Evolutionary conservation across 2,113 vertebrate species (phyloP).

Genomic region (Gobio gobio): DNA sequence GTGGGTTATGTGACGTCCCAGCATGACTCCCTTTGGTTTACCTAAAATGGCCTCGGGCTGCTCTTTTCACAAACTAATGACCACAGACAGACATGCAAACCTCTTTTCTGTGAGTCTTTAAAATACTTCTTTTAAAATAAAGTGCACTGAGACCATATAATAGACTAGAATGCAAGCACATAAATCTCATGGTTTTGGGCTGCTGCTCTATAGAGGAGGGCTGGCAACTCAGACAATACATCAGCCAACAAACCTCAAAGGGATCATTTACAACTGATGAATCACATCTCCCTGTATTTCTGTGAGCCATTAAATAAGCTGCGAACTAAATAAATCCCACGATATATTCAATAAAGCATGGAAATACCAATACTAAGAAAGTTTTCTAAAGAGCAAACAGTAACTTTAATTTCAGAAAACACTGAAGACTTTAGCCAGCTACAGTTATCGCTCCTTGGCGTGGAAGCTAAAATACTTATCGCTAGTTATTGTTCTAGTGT

Average conservation of each 20-base stretch:
- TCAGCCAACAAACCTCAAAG: neutral
- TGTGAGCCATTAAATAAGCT: constrained; percentile 7
- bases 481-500: neutral
- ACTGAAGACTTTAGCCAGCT: neutral
- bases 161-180: neutral
- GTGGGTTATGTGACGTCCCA: constrained; percentile 12
- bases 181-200: constrained; percentile 37
- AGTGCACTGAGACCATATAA: neutral
- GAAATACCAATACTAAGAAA: neutral
- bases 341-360: neutral
- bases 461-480: too few species aligned
- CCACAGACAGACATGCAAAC: neutral
- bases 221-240: constrained; percentile 5
- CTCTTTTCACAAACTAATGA: constrained; percentile 6
- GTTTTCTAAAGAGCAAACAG: neutral
- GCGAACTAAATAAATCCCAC: constrained; percentile 7
- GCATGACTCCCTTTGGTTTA: constrained; percentile 27
- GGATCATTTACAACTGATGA: constrained; percentile 18
- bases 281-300: constrained; percentile 19
- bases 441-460: neutral
- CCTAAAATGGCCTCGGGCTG: neutral
- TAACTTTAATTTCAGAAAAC: neutral
- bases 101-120: constrained; percentile 15
- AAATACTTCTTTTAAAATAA: constrained; percentile 21
- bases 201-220: neutral